These are phyloP conservation scores for Orchesella cincta DNA, from an alignment of 1,140 invertebrate species.

Conservation along the genomic window DNA sequence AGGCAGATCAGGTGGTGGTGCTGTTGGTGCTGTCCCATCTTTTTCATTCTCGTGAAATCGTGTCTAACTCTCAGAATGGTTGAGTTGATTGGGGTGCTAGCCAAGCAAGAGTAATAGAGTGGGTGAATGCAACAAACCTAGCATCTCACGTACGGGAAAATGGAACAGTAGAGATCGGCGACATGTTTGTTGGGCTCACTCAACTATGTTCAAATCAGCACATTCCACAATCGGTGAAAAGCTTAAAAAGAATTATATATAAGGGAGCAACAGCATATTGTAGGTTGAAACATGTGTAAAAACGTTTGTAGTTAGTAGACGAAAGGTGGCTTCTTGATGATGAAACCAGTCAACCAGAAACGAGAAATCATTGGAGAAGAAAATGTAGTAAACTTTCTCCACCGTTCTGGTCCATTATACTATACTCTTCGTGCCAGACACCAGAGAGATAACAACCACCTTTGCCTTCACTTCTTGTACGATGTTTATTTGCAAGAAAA, in stretches of 20 bases:
- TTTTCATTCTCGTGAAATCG: too few relatives aligned
- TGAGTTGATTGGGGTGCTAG: neutral
- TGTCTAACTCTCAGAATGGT: neutral
- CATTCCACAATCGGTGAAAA: neutral
- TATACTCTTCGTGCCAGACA: neutral
- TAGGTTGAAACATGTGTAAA: too few relatives aligned
- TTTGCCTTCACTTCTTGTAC: too few relatives aligned
- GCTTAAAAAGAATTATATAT: slow-evolving; percentile 4
- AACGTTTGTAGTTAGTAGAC: too few relatives aligned
- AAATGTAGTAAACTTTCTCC: slow-evolving; percentile 39
- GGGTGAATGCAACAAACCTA: too few relatives aligned
- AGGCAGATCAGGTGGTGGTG: neutral
- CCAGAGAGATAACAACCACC: too few relatives aligned
- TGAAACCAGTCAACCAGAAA: slow-evolving; percentile 39
- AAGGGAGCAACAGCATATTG: neutral
- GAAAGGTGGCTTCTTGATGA: slow-evolving; percentile 28
- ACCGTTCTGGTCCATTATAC: slow-evolving; percentile 31
- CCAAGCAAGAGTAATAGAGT: neutral
- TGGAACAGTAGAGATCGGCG: too few relatives aligned
- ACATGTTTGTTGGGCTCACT: too few relatives aligned
- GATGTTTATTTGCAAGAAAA: too few relatives aligned
- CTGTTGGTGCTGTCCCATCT: too few relatives aligned
- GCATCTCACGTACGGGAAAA: too few relatives aligned
- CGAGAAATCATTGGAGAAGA: slow-evolving; percentile 37
- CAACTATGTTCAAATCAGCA: slow-evolving; percentile 13